Conservation (phyloP, 2,888 invertebrate genomes). For the Drosophila algonquin region DNA sequence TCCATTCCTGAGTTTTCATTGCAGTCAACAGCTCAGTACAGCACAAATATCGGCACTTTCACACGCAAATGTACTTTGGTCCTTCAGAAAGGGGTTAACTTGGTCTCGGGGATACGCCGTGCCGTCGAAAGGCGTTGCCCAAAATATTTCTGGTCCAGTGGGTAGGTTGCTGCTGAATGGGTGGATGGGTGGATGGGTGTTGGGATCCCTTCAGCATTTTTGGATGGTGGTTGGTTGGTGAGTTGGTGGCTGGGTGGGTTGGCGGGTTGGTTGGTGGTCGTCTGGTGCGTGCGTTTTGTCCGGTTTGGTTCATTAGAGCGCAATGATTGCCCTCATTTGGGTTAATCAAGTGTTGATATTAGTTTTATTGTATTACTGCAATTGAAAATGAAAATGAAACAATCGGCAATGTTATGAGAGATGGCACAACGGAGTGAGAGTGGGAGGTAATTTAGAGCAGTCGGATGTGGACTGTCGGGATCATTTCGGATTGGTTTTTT, state of each 20-base stretch:
- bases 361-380: conserved; percentile 61
- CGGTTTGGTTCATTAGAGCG: conserved; percentile 79
- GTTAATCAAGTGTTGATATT: conserved; percentile 75
- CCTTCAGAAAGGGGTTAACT: conserved; percentile 58
- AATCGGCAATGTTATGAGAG: conserved; percentile 26
- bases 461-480: neutral
- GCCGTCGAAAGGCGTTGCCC: conserved; percentile 65
- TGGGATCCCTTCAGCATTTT: neutral
- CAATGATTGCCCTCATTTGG: conserved; percentile 77
- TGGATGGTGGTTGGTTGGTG: conserved; percentile 13
- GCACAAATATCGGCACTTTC: conserved; percentile 77
- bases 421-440: neutral
- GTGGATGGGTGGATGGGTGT: conserved; percentile 4
- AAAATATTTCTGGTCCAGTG: conserved; percentile 64
- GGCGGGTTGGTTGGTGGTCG: conserved; percentile 6
- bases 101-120: neutral
- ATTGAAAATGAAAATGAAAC: conserved; percentile 41
- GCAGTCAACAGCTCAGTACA: conserved; percentile 30
- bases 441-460: neutral
- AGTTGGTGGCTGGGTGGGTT: neutral
- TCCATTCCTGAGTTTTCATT: conserved; percentile 36
- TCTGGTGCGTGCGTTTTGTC: conserved; percentile 59
- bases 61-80: conserved; percentile 71
- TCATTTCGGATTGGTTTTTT: too few species aligned
- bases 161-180: conserved; percentile 29